phyloP scores from a whole-genome alignment of 64 coral and sea anemone species.

The Porites australiensis region DNA sequence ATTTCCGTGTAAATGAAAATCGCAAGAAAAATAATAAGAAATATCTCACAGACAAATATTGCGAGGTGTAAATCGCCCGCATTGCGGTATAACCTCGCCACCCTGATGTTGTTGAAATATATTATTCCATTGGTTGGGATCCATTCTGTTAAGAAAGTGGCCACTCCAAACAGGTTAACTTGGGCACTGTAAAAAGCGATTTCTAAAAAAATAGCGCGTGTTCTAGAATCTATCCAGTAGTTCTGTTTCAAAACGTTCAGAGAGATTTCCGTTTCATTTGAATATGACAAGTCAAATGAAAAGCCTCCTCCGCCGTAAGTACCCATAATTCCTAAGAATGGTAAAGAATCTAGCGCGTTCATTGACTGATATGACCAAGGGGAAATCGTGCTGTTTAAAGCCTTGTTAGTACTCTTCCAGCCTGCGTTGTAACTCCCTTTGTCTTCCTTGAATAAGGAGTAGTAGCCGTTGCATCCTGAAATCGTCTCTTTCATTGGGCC shows the following conservation, averaged over 20 bases:
- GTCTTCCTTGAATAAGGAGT: conserved; percentile 74
- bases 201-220: conserved; percentile 88
- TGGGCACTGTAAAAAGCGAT: conserved; percentile 88
- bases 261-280: neutral
- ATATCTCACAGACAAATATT: conserved; percentile 72
- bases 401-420: conserved; percentile 26
- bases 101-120: conserved; percentile 85
- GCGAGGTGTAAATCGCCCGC: conserved; percentile 43
- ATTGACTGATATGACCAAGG: conserved; percentile 65
- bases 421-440: conserved; percentile 49
- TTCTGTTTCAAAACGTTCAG: conserved; percentile 60
- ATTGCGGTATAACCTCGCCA: conserved; percentile 69
- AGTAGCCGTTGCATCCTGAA: conserved; percentile 56
- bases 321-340: conserved; percentile 45
- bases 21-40: conserved; percentile 69
- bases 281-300: conserved; percentile 24
- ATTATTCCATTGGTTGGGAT: conserved; percentile 87
- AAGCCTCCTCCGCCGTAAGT: conserved; percentile 81
- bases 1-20: conserved; percentile 78
- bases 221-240: conserved; percentile 81
- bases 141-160: conserved; percentile 86
- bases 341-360: conserved; percentile 34
- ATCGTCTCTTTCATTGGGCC: conserved; percentile 11
- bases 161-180: conserved; percentile 91
- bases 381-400: neutral